Base-by-base conservation (phyloP, 2,888 invertebrate species). In the Galerucella calmariensis region DNA sequence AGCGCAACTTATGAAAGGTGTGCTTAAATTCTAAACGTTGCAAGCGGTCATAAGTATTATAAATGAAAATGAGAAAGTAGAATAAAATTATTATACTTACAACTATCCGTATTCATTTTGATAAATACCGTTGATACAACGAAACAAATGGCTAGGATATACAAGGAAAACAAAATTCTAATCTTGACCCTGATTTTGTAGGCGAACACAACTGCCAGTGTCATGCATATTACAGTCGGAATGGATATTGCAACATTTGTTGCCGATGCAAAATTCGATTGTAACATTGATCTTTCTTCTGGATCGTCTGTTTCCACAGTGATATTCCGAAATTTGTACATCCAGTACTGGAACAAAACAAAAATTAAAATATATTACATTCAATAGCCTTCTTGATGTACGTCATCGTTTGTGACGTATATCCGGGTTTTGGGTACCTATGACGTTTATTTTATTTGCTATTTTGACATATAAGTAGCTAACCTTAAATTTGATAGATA, bases 281-380 rank as follows among this genome's bases (percentile, higher is more conserved):
- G 81, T 10, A 81, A 48, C 2, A 44, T 51, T 0, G 79, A 78
- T 63, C 79, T 75, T n/a, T 80, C 61, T 11, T 78, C 70, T 51
- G 78, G 75, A 68, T 81, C 78, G 1, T 67, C 69, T 11, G 69
- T 77, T 14, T 75, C 69, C 8, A 44, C 61, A 1, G 77, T 75
- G 2, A 71, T 69, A 48, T 79, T 78, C 35, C 80, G 59, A 51
- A 80, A 79, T 68, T 80, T 80, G 59, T 79, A 77, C 80, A 80
- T 80, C 80, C 80, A 80, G 51, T 80, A 80, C 80, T 80, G 46
- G 62, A 79, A 80, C 67, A 69, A 56, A 67, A 67, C 67, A 56
- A 67, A 35, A 35, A 35, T 35, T 8, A 35, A 8, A 35, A 35
- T n/a, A n/a, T n/a, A n/a, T 27, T 27, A 27, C 2, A 27, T 27